Evolutionary conservation across 2,888 invertebrate genomes (phyloP).

Genomic region (Torymus auratus): DNA sequence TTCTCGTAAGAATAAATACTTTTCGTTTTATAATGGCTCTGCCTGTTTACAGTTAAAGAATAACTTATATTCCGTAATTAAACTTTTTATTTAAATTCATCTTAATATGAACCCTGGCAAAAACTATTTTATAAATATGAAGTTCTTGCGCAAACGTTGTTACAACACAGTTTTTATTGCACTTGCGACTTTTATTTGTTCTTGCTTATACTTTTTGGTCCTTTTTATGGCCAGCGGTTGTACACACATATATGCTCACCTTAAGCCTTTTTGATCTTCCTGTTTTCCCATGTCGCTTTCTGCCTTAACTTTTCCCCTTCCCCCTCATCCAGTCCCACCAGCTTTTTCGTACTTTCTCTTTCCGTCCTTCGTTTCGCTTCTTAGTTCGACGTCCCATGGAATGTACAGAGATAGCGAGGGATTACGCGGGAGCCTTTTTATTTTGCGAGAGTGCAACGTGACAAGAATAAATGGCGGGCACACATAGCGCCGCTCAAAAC

Average conservation of each 20-base stretch:
- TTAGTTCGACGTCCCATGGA: slow-evolving; percentile 66
- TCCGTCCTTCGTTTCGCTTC: slow-evolving; percentile 27
- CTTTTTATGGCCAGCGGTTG: not conserved
- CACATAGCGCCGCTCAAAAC: slow-evolving; percentile 45
- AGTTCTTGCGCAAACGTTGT: not conserved
- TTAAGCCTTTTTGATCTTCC: slow-evolving; percentile 50
- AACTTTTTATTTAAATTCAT: no score
- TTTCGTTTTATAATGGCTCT: no score
- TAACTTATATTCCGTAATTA: no score
- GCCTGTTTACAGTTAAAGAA: no score
- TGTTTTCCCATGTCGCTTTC: slow-evolving; percentile 43
- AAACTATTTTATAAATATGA: no score
- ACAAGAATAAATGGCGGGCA: slow-evolving; percentile 73
- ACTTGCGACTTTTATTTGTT: slow-evolving; percentile 34
- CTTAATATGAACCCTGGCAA: no score
- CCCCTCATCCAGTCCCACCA: slow-evolving; percentile 36
- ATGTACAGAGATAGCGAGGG: slow-evolving; percentile 71
- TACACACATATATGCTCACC: not conserved
- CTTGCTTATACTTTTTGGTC: slow-evolving; percentile 52
- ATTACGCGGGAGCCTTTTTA: slow-evolving; percentile 68
- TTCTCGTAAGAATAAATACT: no score
- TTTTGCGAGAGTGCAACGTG: slow-evolving; percentile 67
- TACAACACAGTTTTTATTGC: slow-evolving; percentile 15
- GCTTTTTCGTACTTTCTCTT: slow-evolving; percentile 56
- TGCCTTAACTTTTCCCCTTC: slow-evolving; percentile 51